Conservation (phyloP, 2,888 invertebrate species). For the Tethea ocularis region DNA sequence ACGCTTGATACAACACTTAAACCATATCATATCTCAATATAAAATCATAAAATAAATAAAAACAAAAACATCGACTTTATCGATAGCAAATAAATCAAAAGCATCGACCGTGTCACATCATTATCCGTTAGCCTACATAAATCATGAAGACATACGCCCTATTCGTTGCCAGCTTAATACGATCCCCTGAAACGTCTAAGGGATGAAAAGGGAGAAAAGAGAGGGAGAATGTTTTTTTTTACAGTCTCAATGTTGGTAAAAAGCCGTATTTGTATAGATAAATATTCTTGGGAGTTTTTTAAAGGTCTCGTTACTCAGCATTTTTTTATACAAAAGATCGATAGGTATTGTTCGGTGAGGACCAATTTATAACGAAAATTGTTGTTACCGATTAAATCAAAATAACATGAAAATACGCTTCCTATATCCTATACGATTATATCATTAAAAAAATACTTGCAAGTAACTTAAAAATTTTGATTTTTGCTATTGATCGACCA, state of each 20-base stretch:
- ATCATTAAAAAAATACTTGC: no score
- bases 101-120: conserved; percentile 41
- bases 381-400: neutral
- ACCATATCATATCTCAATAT: no score
- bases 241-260: conserved; percentile 38
- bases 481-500: no score
- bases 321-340: neutral
- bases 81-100: neutral
- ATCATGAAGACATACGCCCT: conserved; percentile 81
- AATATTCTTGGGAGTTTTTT: conserved; percentile 1
- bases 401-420: no score
- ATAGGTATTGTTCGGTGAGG: neutral
- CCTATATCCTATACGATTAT: no score
- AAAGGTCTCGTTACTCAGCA: conserved; percentile 3
- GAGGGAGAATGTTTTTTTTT: conserved; percentile 27
- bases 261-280: conserved; percentile 28
- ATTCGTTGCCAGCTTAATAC: conserved; percentile 82
- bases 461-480: no score
- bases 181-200: conserved; percentile 62
- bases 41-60: neutral
- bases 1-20: no score
- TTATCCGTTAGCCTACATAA: conserved; percentile 69
- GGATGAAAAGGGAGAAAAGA: conserved; percentile 29
- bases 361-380: neutral
- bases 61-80: neutral